A percentile compares a stretch with the other conserved stretches of the same genome.
These are phyloP conservation scores for Rhabdomys dilectus DNA, from an alignment of 2,113 vertebrate genomes.

Conservation along the genomic window DNA sequence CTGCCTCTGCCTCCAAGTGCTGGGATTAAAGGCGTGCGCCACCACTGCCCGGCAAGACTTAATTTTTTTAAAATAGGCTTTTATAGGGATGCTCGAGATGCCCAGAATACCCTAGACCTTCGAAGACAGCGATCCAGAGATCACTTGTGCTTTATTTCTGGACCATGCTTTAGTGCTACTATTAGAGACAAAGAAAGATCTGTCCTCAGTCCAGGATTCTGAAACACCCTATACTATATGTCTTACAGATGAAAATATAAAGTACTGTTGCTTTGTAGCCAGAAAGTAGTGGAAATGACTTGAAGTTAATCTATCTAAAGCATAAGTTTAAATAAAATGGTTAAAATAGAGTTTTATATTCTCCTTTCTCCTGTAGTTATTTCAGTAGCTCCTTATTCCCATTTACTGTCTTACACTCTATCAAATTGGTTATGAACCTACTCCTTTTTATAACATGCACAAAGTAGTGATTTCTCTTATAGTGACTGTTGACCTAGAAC, in stretches of 20 bases:
- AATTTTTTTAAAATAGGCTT: background rate
- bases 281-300: background rate
- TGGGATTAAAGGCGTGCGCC: too few relatives aligned
- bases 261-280: background rate
- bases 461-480: constrained; percentile 1
- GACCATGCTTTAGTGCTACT: background rate
- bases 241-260: background rate
- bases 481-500: background rate
- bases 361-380: background rate
- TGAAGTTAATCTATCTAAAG: background rate
- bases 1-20: too few relatives aligned
- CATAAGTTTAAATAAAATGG: constrained; percentile 16
- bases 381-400: constrained; percentile 20
- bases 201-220: background rate
- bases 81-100: background rate
- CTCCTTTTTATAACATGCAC: background rate
- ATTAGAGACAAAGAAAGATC: background rate
- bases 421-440: constrained; percentile 41
- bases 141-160: background rate
- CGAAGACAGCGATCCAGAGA: background rate
- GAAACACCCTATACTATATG: background rate
- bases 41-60: too few relatives aligned
- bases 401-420: background rate
- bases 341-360: background rate
- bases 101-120: background rate